phyloP scores from a whole-genome alignment of 2,888 invertebrate genomes.

The Tenthredo amoena region DNA sequence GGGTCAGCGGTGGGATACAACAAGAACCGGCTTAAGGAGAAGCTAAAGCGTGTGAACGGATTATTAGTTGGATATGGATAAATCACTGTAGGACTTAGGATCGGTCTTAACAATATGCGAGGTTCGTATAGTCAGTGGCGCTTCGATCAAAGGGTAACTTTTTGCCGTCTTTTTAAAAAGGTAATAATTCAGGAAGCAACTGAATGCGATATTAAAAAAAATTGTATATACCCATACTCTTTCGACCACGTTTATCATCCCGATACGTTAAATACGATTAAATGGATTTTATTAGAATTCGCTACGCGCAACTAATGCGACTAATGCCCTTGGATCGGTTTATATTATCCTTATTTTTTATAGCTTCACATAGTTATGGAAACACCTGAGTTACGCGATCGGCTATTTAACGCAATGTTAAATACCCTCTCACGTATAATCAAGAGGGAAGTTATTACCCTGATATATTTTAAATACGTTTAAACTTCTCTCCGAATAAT shows the following conservation, averaged over 20 bases:
- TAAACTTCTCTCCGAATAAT: neutral
- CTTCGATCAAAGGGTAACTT: conserved; percentile 45
- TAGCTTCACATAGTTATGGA: neutral
- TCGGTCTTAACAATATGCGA: conserved; percentile 35
- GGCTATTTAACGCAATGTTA: neutral
- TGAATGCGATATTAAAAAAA: conserved; percentile 36
- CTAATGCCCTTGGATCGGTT: conserved; percentile 11
- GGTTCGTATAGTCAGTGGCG: conserved; percentile 36
- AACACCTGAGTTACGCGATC: conserved; percentile 38
- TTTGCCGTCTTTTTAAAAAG: neutral
- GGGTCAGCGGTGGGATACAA: conserved; percentile 4
- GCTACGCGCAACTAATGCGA: conserved; percentile 35
- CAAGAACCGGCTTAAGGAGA: conserved; percentile 41
- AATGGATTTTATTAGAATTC: conserved; percentile 45
- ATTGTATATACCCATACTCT: neutral
- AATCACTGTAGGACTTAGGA: conserved; percentile 49
- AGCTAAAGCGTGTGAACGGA: conserved; percentile 53
- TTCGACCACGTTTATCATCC: conserved; percentile 26
- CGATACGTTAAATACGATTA: conserved; percentile 22
- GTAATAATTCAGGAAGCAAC: conserved; percentile 49
- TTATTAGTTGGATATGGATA: conserved; percentile 52
- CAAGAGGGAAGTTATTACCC: conserved; percentile 1
- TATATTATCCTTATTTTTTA: conserved; percentile 2
- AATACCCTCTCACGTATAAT: conserved; percentile 7
- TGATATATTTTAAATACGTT: neutral